Base-by-base conservation (phyloP, 1,140 invertebrate species). In the Trichonephila clavata region DNA sequence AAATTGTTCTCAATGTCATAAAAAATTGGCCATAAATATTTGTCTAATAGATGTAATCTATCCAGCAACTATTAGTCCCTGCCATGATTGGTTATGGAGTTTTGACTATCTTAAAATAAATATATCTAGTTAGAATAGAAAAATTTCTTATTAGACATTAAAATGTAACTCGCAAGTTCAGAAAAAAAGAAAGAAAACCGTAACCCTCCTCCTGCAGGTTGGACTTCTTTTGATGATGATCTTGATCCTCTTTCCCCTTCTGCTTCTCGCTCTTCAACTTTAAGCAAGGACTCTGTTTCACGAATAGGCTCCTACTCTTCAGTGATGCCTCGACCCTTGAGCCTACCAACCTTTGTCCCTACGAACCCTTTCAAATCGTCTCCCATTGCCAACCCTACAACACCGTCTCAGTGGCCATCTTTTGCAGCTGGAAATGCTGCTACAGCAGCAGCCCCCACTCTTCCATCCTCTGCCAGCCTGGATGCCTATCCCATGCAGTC, bases 161-260 rank as follows among this genome's bases (percentile, higher is more conserved):
- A 50, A 50, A 50, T 50, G 10, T 50, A 27, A 32, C 14, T 16
- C 18, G 71, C 39, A 77, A 84, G 83, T 50, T 14, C 86, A 87
- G 24, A 84, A 57, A 84, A 59, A 7, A 50, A 50, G 7, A 50
- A 39, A 39, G 2, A 39, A 39, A 27, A n/a, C 16, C 7, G 21
- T 43, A 63, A 68, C 18, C 39, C 93, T 91, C 94, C 94, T 91
- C 92, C 90, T 32, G 24, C 90, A 61, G 94, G 94, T 93, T 94
- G 94, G 94, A 94, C 93, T 65, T 94, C 94, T 63, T 94, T 94
- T 86, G 94, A 94, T 57, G 94, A 95, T 32, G 93, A 94, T 84
- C 93, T 94, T 87, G 86, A 92, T 84, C 93, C 93, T 93, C 94
- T 94, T 60, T 92, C 63, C 90, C 92, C 94, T 93, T 93, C 89